Base-by-base conservation (phyloP, 2,888 invertebrate genomes). In the Volucella inanis region DNA sequence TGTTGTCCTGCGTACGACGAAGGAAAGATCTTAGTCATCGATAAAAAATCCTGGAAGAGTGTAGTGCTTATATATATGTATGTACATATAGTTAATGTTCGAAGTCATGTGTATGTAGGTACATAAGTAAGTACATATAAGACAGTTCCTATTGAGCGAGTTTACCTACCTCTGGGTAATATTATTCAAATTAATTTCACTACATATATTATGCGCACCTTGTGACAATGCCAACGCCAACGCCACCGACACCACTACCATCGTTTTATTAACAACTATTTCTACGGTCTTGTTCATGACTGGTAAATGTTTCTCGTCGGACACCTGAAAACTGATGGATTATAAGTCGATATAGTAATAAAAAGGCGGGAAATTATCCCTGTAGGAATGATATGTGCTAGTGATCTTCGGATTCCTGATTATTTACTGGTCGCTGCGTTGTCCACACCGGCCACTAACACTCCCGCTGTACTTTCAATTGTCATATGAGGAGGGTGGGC, bases 141-240 rank as follows among this genome's bases (percentile, higher is more conserved):
- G 31, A 31, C 31, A 31, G 31, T 31, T 55, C 59, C 79, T 79
- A 72, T 65, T 79, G 79, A 79, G 49, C 67, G 70, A 47, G 64
- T 59, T 49, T 71, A 45, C 57, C 55, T 12, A 22, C 11, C 10
- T 74, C 68, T 64, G 71, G 65, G 76, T 76, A 72, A 76, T 80
- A 72, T 72, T 85, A 81, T 81, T 85, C 77, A 72, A 85, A 85
- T 85, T 77, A 81, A 85, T 85, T 85, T 77, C 57, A 72, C 67
- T 62, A 68, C 52, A 81, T 80, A 68, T 59, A 81, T 80, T 80
- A 76, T 52, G 84, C 84, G 84, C 85, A 85, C 85, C 85, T 81
- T 85, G 80, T 71, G 43, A 59, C 45, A 57, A 52, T 12, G 43
- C 1, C 18, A 43, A 47, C 45, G n/a, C 11, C 6, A 14, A 2